phyloP scores from a whole-genome alignment of 64 coral and sea anemone genomes.

The Acropora tenuis region DNA sequence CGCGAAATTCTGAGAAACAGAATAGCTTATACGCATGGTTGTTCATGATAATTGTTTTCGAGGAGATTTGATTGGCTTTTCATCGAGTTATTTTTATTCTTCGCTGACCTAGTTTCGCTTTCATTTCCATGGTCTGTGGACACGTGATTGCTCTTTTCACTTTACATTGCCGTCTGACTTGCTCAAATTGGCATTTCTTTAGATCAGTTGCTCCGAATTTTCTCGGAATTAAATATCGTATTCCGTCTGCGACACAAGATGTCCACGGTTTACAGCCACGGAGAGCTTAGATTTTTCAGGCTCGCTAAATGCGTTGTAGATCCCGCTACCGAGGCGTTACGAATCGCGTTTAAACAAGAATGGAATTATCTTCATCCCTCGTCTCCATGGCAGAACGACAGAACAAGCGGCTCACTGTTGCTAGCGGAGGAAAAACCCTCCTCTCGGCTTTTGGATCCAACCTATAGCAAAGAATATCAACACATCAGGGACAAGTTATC shows the following conservation, averaged over 20 bases:
- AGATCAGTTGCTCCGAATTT: too few species aligned
- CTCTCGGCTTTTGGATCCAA: slow-evolving; percentile 45
- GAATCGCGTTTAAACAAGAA: slow-evolving; percentile 45
- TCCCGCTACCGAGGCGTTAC: slow-evolving; percentile 29
- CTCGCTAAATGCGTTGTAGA: slow-evolving; percentile 45
- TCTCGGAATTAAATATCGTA: too few species aligned
- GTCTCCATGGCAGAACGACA: slow-evolving; percentile 25
- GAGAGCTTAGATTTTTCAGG: slow-evolving; percentile 52
- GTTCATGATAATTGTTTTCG: too few species aligned
- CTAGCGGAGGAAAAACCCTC: slow-evolving; percentile 10
- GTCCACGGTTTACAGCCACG: slow-evolving; percentile 8
- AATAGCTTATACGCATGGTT: too few species aligned
- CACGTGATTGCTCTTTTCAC: too few species aligned
- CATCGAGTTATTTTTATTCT: too few species aligned
- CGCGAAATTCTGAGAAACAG: too few species aligned
- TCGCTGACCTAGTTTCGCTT: too few species aligned
- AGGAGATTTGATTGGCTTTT: too few species aligned
- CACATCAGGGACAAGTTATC: slow-evolving; percentile 17
- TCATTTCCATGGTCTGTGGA: too few species aligned
- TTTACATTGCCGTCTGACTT: too few species aligned
- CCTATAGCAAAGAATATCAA: slow-evolving; percentile 9
- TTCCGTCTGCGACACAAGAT: background rate
- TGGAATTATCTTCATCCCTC: slow-evolving; percentile 37
- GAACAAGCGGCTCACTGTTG: slow-evolving; percentile 14
- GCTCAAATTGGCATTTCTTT: too few species aligned